Conservation (phyloP, 2,888 invertebrate genomes). For the Eledone cirrhosa region DNA sequence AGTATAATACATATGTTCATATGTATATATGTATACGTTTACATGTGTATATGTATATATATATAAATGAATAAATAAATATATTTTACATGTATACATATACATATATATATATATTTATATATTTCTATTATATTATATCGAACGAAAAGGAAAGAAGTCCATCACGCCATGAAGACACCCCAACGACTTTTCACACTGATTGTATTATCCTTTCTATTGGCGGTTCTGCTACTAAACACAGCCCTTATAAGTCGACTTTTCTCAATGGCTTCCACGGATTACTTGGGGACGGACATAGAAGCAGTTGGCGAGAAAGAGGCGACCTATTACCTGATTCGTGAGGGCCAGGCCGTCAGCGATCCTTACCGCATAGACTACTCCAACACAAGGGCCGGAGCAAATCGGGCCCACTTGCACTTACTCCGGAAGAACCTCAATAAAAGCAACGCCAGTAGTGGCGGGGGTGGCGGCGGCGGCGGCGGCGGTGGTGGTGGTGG, state of each 20-base stretch:
- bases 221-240: background rate
- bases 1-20: no score
- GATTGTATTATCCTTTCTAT: background rate
- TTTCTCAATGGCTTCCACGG: background rate
- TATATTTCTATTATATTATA: background rate
- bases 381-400: conserved; percentile 16
- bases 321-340: background rate
- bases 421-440: conserved; percentile 29
- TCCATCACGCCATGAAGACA: conserved; percentile 17
- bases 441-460: conserved; percentile 31
- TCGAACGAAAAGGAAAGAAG: background rate
- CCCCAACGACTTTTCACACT: conserved; percentile 8
- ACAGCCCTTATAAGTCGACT: conserved; percentile 1
- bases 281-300: background rate
- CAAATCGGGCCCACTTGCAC: conserved; percentile 27
- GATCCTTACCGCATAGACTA: conserved; percentile 10
- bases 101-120: no score
- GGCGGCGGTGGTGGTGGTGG: background rate
- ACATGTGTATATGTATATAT: no score
- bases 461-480: conserved; percentile 5
- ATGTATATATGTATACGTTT: no score
- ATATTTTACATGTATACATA: no score
- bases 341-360: background rate
- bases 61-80: no score
- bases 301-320: background rate